Evolutionary conservation across 2,113 vertebrate genomes (phyloP), one percentile per base, ranked within the genome.

Genomic region (Bos indicus): DNA sequence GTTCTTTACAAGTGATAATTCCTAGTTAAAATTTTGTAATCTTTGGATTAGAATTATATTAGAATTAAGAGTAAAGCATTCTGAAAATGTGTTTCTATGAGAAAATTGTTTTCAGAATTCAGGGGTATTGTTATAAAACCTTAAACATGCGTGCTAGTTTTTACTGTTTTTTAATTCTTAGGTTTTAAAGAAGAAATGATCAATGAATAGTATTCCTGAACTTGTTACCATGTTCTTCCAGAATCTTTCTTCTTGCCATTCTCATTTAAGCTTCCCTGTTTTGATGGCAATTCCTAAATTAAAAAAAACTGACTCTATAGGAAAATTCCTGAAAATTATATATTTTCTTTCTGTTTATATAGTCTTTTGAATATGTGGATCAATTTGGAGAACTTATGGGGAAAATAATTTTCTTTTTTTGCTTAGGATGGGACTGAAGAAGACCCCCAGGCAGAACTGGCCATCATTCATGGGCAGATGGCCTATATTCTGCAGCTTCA

Each of bases 391-490:
- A 95, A 95, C n/a, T 81, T 51, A 80, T 2, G 30, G 26, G 6
- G 40, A 46, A 88, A 78, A 54, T 43, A 57, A n/a, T 2, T 97
- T 74, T 94, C 59, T 91, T 97, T 90, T 98, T 57, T 13, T 98
- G 19, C 80, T 95, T 98, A 99, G 99, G 99, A 99, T 97, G 99
- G 99, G 92, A 99, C 99, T 0, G 99, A 99, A 97, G 99, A 99
- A 98, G 99, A 99, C 88, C 99, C 99, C 10, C 99, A 99, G 52
- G 99, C 99, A 7, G 99, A 99, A 97, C 98, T 99, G 96, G 99
- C 99, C 4, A 99, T 99, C 98, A 99, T 99, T 98, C 99, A 99
- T 71, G 99, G 99, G 98, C 99, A 99, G 98, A 99, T 99, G 99
- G 99, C 99, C 13, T 99, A 99, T 82, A 98, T 99, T 97, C 99